Percentiles rank a stretch among this genome's conserved stretches.
Evolutionary conservation across 1,140 invertebrate species (phyloP).

Genomic region (Drosophila bifasciata): DNA sequence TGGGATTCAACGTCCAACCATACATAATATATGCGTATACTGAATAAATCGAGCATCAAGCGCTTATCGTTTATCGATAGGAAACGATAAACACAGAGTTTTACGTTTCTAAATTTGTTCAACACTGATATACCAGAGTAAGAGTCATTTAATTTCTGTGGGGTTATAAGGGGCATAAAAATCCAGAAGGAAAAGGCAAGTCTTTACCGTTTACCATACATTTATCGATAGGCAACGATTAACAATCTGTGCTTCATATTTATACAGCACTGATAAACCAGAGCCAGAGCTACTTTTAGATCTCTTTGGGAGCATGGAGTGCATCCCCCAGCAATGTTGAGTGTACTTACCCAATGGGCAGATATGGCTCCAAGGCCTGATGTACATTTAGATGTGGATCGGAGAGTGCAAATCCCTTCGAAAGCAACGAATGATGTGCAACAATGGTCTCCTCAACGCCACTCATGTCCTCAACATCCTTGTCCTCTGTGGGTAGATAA

Average conservation of each 20-base stretch:
- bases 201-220: no score
- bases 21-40: background rate
- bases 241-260: no score
- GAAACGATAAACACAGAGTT: no score
- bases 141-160: no score
- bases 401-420: conserved; percentile 95
- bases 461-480: conserved; percentile 90
- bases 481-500: conserved; percentile 87
- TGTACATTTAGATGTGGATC: conserved; percentile 92
- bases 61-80: background rate
- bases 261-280: no score
- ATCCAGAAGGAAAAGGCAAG: no score
- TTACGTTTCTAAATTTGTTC: no score
- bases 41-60: conserved; percentile 7
- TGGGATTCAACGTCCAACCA: conserved; percentile 1
- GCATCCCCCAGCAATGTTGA: background rate
- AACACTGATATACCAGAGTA: no score
- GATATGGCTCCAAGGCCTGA: conserved; percentile 95
- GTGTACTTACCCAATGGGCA: conserved; percentile 91
- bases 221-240: no score
- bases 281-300: no score
- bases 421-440: conserved; percentile 90
- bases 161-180: no score
- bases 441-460: conserved; percentile 90
- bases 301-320: no score